Percentiles rank a stretch among this genome's conserved stretches.
phyloP scores from a whole-genome alignment of 2,113 vertebrate genomes.

The Phyllostomus discolor region DNA sequence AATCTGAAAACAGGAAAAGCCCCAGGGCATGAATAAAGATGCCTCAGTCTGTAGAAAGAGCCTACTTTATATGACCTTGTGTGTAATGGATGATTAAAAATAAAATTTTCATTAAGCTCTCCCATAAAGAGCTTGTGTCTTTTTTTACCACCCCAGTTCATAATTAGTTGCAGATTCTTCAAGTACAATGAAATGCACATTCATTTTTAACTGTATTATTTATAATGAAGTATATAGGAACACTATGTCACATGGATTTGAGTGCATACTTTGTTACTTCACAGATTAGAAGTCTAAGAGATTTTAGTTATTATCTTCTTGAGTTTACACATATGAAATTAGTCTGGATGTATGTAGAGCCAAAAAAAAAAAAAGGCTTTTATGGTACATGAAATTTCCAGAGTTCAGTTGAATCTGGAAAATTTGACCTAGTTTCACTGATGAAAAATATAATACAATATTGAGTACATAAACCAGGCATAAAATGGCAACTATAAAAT shows the following conservation, averaged over 20 bases:
- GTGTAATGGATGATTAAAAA: background rate
- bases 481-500: background rate
- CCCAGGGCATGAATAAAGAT: background rate
- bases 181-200: background rate
- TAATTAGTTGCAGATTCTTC: background rate
- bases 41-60: background rate
- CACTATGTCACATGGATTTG: background rate
- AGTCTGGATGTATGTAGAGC: background rate
- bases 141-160: background rate
- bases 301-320: background rate
- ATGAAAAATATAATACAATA: background rate
- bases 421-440: background rate
- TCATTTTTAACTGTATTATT: background rate
- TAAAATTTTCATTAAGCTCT: background rate
- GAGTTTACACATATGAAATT: background rate
- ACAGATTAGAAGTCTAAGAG: background rate
- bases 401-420: background rate
- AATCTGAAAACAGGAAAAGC: background rate
- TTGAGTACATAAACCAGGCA: background rate
- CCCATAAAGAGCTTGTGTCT: background rate
- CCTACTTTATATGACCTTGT: background rate
- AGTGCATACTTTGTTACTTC: background rate
- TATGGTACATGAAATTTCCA: background rate
- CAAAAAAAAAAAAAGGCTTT: background rate
- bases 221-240: background rate